Evolutionary conservation across 2,888 invertebrate species (phyloP).

Genomic region (Melanostoma scalare): DNA sequence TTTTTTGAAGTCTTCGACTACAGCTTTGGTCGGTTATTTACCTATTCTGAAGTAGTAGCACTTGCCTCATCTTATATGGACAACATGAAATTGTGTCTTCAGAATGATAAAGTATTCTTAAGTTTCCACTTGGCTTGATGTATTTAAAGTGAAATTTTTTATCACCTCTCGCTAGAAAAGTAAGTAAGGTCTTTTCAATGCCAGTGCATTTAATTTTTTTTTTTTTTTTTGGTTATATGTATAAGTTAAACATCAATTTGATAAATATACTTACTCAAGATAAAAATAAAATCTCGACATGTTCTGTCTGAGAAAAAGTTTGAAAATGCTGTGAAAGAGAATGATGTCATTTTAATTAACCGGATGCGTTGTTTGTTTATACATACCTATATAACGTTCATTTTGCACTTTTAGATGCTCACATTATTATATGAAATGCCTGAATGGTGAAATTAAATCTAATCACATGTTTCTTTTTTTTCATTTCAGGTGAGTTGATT

Average conservation of each 20-base stretch:
- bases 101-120: slow-evolving; percentile 37
- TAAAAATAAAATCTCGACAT: slow-evolving; percentile 24
- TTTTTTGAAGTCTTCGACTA: slow-evolving; percentile 1
- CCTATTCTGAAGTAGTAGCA: slow-evolving; percentile 16
- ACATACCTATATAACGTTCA: background rate
- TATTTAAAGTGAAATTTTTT: slow-evolving; percentile 45
- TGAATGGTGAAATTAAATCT: slow-evolving; percentile 38
- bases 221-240: background rate
- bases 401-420: slow-evolving; percentile 6
- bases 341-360: slow-evolving; percentile 53
- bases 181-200: slow-evolving; percentile 2
- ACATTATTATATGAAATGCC: slow-evolving; percentile 5
- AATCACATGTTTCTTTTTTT: slow-evolving; percentile 43
- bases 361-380: slow-evolving; percentile 52
- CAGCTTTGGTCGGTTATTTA: slow-evolving; percentile 44
- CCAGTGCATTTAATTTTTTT: background rate
- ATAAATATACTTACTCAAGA: slow-evolving; percentile 17
- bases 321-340: slow-evolving; percentile 43
- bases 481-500: slow-evolving; percentile 63
- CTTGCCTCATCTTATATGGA: slow-evolving; percentile 30
- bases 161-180: background rate
- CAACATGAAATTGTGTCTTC: slow-evolving; percentile 15
- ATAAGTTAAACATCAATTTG: slow-evolving; percentile 6
- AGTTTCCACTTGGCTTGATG: slow-evolving; percentile 35
- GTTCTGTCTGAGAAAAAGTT: slow-evolving; percentile 55